Evolutionary conservation across 2,113 vertebrate genomes (phyloP).

Genomic region (Brachionichthys hirsutus): DNA sequence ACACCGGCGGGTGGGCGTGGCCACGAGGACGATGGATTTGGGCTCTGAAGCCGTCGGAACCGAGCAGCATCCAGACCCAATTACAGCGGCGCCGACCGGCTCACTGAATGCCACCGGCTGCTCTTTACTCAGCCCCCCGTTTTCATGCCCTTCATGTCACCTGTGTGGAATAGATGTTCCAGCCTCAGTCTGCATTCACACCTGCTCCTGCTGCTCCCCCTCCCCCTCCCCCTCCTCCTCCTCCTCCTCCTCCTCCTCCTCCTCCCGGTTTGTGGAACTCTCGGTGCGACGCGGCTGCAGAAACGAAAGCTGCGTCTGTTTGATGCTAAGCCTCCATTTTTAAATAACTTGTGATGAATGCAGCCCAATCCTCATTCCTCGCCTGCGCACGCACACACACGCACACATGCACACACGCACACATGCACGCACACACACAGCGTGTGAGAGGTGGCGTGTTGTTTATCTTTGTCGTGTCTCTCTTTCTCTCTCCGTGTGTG

Average conservation of each 20-base stretch:
- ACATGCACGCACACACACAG: no score
- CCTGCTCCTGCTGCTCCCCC: background rate
- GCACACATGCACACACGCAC: no score
- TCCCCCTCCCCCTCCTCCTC: background rate
- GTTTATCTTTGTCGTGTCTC: background rate
- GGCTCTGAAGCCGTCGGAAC: background rate
- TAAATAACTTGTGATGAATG: no score
- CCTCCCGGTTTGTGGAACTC: no score
- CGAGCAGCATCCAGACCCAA: background rate
- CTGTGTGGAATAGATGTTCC: background rate
- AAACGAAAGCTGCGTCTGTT: no score
- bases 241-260: no score
- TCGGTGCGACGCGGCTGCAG: no score
- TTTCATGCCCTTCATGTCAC: background rate
- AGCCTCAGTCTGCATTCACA: background rate
- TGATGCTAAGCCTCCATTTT: no score
- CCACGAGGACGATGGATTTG: slow-evolving; percentile 4
- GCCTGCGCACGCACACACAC: no score
- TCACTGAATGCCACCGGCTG: background rate
- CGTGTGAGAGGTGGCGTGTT: slow-evolving; percentile 2
- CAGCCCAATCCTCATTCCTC: no score
- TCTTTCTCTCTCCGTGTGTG: background rate
- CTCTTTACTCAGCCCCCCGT: background rate
- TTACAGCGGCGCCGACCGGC: background rate
- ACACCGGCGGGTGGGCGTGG: slow-evolving; percentile 14